A percentile compares a stretch with the other conserved stretches of the same genome.
These are phyloP conservation scores for Cyprinodon variegatus DNA, from an alignment of 2,113 vertebrate species.

Conservation along the genomic window DNA sequence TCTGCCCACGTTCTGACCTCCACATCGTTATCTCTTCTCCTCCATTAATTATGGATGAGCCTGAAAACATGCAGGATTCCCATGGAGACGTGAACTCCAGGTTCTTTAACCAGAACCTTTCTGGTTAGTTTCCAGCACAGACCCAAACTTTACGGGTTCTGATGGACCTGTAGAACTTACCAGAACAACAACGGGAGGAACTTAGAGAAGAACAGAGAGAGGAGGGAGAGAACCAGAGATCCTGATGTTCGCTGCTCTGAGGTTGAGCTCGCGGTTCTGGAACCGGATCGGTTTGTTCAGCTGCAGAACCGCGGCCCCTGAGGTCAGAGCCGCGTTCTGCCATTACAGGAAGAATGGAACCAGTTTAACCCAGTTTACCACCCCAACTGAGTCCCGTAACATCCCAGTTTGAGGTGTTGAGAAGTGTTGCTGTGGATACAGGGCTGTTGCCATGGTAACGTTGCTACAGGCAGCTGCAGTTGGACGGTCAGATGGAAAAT, in stretches of 20 bases:
- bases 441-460: conserved; percentile 58
- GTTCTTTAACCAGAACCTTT: conserved; percentile 50
- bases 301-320: too few species aligned
- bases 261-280: too few species aligned
- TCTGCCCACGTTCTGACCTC: not conserved
- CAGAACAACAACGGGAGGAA: too few species aligned
- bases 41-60: conserved; percentile 65
- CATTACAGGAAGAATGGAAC: not conserved
- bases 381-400: not conserved
- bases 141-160: too few species aligned
- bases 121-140: conserved; percentile 49
- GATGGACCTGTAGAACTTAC: too few species aligned
- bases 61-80: conserved; percentile 41
- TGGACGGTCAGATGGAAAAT: conserved; percentile 42
- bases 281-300: too few species aligned
- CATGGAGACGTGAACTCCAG: conserved; percentile 41
- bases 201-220: too few species aligned
- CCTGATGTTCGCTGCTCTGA: too few species aligned
- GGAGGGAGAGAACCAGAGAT: too few species aligned
- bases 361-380: conserved; percentile 19
- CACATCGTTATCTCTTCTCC: not conserved
- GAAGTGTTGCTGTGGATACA: conserved; percentile 53
- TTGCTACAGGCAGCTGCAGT: conserved; percentile 51
- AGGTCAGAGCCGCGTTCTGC: not conserved
- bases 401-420: conserved; percentile 30